Evolutionary conservation across 1,140 invertebrate species (phyloP), one percentile per base, ranked within the genome.

Genomic region (Portunus trituberculatus): DNA sequence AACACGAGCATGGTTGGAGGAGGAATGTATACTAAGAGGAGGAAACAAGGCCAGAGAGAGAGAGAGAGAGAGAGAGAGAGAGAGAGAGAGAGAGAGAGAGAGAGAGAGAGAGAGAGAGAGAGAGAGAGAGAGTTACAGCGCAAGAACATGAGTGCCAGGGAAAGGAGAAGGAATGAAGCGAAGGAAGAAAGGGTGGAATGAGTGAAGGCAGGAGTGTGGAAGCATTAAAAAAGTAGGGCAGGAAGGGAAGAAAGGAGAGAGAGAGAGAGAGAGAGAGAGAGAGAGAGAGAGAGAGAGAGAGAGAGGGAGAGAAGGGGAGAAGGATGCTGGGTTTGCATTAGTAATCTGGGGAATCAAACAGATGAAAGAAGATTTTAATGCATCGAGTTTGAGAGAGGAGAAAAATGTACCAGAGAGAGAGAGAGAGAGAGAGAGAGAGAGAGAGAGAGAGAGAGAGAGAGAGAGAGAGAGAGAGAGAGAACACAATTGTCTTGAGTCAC

Each of bases 351-450:
- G 52, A 59, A 59, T 59, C 52, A 59, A 14, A 12, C 12, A n/a
- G 59, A 59, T 14, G 89, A 91, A 29, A 59, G 10, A 59, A 91
- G 25, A 25, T 25, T 45, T 45, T 16, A 59, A 59, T 52, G 46
- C 14, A 25, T 28, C 0, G n/a, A 29, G 46, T 31, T 14, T 20
- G 45, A 10, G n/a, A 10, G 3, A 39, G 16, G 16, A 32, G 0
- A 29, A 29, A 29, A 8, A 16, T 4, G 1, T 8, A 59, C 12
- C 10, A 76, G 91, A 67, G 91, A 76, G 90, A 83, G 83, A 84
- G 83, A 93, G 92, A 93, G 76, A 93, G 83, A 83, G 91, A 52
- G 29, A 48, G 92, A 84, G 92, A 29, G 88, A 52, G 39, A 39
- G 20, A 28, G 29, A 52, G 45, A 29, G 88, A 14, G 32, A 52